A percentile compares a stretch with the other conserved stretches of the same genome.
These are phyloP conservation scores for Drosophila putrida DNA, from an alignment of 2,888 invertebrate genomes.

Conservation along the genomic window DNA sequence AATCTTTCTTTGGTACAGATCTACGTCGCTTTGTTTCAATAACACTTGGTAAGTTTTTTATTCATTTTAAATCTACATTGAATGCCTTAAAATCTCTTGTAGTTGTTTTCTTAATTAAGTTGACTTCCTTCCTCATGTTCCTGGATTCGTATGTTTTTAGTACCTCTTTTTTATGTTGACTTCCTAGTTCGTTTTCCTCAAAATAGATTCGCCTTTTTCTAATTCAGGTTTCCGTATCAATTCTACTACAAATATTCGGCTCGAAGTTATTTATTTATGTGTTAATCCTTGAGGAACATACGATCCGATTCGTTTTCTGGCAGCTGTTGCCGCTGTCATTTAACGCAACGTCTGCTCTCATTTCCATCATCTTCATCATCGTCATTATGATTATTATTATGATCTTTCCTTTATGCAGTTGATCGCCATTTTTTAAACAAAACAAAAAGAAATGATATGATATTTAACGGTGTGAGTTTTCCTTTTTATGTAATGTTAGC, in stretches of 20 bases:
- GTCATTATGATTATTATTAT: conserved; percentile 11
- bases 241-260: neutral
- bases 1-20: no score
- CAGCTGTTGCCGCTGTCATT: conserved; percentile 22
- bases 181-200: no score
- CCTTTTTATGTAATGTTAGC: conserved; percentile 4
- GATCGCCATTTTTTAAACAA: conserved; percentile 23
- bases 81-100: no score
- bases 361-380: conserved; percentile 16
- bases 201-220: no score
- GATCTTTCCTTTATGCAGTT: conserved; percentile 4
- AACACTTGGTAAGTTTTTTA: no score
- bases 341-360: conserved; percentile 19
- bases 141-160: no score
- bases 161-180: no score
- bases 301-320: conserved; percentile 24
- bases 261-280: conserved; percentile 21
- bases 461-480: conserved; percentile 33
- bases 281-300: conserved; percentile 36
- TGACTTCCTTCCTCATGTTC: no score
- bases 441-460: conserved; percentile 24
- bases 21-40: no score
- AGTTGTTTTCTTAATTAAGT: no score
- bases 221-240: neutral
- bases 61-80: no score